Base-by-base conservation (phyloP, 2,113 vertebrate genomes). In the Monarcha castaneiventris region DNA sequence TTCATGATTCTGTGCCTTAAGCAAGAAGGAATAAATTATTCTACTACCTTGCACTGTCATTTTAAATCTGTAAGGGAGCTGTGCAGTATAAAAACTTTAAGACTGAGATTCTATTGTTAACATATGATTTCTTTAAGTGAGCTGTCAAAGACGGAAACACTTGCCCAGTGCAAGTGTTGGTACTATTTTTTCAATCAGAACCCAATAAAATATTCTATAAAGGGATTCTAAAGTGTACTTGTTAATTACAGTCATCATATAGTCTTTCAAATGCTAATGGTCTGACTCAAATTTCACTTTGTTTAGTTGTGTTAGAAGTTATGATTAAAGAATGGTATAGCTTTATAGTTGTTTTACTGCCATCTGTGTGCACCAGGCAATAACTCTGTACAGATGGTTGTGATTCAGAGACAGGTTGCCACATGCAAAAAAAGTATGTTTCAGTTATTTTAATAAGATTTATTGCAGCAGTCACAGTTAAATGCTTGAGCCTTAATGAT, bases 401-500 rank as follows among this genome's bases (percentile, higher is more conserved):
- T 98, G 97, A 98, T 98, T 98, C 97, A 97, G 97, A 98, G 98
- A 99, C 99, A 99, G 99, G 99, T 99, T 99, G 98, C 98, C 98
- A 98, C 98, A 98, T 98, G 98, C 97, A 97, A 97, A 98, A 98
- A 96, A 98, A 98, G 98, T 99, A 98, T 98, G 98, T 99, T 99
- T 99, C 97, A 98, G 98, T 99, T 99, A 98, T 99, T 99, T 99
- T 99, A 99, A 98, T 98, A 99, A 99, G 99, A 99, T 99, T 99
- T 99, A 99, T 99, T 98, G 97, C 98, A 94, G 94, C 98, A 98
- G 98, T 99, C 98, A 98, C 98, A 99, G 98, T 98, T 99, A 99
- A 99, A 98, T 95, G 97, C 98, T 99, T 98, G 97, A 98, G 98
- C 98, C 97, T 97, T 98, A 99, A 99, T 98, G 98, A 98, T 99